phyloP scores from a whole-genome alignment of 64 coral and sea anemone species.

The Montipora efflorescens region DNA sequence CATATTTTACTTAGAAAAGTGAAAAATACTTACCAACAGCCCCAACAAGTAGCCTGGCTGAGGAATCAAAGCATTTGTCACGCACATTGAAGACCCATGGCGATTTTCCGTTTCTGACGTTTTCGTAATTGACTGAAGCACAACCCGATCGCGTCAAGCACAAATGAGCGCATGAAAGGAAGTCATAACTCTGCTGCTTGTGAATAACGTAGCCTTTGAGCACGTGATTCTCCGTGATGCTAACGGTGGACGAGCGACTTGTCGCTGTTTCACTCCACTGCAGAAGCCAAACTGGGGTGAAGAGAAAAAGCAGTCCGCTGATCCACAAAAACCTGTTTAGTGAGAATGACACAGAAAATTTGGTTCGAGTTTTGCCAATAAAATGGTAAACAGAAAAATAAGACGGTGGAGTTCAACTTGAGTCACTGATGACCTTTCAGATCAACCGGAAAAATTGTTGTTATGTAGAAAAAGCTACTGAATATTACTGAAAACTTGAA shows the following conservation, averaged over 20 bases:
- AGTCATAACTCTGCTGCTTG: conserved; percentile 28
- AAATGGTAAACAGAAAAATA: not conserved
- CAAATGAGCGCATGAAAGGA: conserved; percentile 60
- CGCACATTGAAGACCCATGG: not conserved
- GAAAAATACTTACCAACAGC: conserved; percentile 39
- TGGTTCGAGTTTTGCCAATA: not conserved
- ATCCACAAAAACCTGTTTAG: not conserved
- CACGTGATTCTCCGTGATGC: not conserved
- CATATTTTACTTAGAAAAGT: too few species aligned
- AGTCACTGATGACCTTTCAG: not conserved
- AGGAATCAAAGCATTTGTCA: not conserved
- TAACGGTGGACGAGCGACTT: conserved; percentile 6
- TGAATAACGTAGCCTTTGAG: conserved; percentile 4
- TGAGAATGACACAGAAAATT: not conserved
- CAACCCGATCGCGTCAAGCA: conserved; percentile 27
- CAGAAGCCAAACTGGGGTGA: not conserved
- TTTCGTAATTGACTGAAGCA: conserved; percentile 53
- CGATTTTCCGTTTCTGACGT: conserved; percentile 31
- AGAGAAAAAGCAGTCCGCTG: not conserved
- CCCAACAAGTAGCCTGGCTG: not conserved
- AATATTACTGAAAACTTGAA: too few species aligned
- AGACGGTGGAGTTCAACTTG: too few species aligned
- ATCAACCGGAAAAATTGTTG: too few species aligned
- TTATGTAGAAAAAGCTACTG: too few species aligned
- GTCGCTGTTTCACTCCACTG: not conserved